Evolutionary conservation across 2,888 invertebrate species (phyloP), one percentile per base, ranked within the genome.

Genomic region (Ophioninae sp.): DNA sequence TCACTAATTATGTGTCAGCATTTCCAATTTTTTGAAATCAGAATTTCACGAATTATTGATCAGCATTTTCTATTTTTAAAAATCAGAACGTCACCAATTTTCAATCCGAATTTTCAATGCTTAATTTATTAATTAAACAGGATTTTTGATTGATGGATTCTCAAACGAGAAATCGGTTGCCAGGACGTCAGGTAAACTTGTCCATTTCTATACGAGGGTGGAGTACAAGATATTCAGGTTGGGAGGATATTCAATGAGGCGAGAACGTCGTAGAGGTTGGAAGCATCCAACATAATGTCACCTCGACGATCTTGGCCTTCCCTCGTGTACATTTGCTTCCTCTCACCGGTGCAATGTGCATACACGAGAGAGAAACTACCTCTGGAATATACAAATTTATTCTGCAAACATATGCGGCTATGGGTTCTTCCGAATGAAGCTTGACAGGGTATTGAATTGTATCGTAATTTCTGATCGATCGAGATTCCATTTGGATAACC

Each of bases 201-300:
- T 20, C 17, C n/a, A 58, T 20, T 17, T 73, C 23, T 56, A 44
- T 30, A 73, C 17, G 17, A 73, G 20, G 37, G 69, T 44, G 23
- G 51, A 41, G 17, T 65, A 67, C 44, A 51, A 13, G n/a, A 58
- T 44, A 64, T 64, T 65, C 41, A 59, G 20, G 58, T 71, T 17
- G 76, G 59, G n/a, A 59, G 71, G 69, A 81, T 65, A 71, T 65
- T 64, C 71, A 76, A 72, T 69, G 71, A 76, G 59, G 65, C 81
- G 44, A 44, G 81, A 81, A 71, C 71, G 75, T 72, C 76, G 71
- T 76, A 58, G 67, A 67, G 67, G 58, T 39, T 41, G 23, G 81
- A 71, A 41, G 71, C 81, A 81, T 81, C 76, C 65, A 59, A 81
- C 76, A 81, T 81, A 76, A 76, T 76, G 81, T 81, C 81, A 72